Evolutionary conservation across 37 sponge, comb jelly and placozoan species (phyloP).

Genomic region (Bolinopsis microptera): DNA sequence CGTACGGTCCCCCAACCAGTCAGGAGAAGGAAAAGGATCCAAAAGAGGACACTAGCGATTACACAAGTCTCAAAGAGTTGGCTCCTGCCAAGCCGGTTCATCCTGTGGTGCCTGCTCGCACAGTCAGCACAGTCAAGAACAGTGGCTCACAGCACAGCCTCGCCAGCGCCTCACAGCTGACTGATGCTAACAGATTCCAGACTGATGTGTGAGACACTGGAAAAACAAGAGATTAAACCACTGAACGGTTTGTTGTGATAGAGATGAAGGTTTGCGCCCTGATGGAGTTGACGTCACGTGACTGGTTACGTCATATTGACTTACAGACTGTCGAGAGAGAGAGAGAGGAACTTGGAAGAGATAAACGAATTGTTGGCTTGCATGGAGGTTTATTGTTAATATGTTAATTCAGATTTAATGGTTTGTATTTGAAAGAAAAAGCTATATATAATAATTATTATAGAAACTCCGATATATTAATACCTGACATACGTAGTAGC

Average conservation of each 20-base stretch:
- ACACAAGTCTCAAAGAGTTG: neutral
- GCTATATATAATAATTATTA: neutral
- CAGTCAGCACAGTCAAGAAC: neutral
- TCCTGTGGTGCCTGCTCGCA: neutral
- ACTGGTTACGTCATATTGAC: neutral
- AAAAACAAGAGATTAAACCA: neutral
- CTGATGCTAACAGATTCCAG: neutral
- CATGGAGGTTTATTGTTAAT: neutral
- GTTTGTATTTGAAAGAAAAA: neutral
- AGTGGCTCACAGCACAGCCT: neutral
- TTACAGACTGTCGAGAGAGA: neutral
- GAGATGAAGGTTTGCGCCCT: neutral
- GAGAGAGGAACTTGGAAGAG: neutral
- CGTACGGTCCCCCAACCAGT: neutral
- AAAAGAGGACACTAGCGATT: neutral
- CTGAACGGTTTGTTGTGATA: neutral
- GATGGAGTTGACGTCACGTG: neutral
- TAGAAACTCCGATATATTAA: neutral
- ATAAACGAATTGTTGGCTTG: neutral
- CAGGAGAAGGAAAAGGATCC: neutral
- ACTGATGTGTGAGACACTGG: neutral
- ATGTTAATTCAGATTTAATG: constrained; percentile 41
- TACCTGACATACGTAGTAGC: neutral
- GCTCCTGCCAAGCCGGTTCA: neutral
- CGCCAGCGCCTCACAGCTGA: neutral